Conservation (phyloP, 2,113 vertebrate species). For the Aptenodytes forsteri region DNA sequence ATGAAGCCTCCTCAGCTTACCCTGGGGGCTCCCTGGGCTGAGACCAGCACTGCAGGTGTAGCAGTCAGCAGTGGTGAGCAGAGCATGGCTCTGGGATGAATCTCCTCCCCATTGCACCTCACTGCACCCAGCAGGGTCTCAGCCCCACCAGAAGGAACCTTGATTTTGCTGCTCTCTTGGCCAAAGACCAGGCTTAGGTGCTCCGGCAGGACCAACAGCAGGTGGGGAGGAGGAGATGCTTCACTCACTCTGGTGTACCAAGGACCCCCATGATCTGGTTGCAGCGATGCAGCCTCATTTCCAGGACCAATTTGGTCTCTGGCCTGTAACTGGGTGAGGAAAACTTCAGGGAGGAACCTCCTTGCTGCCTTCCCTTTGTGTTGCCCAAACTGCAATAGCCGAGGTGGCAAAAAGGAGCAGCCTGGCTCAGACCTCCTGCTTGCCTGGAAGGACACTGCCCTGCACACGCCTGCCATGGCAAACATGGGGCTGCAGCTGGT, state of each 20-base stretch:
- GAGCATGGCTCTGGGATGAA: rapidly evolving
- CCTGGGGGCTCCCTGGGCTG: rapidly evolving
- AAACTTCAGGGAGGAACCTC: neutral
- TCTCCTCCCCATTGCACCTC: neutral
- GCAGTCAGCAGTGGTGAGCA: neutral
- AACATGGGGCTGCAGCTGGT: rapidly evolving
- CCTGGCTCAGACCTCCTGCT: neutral
- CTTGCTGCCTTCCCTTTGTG: neutral
- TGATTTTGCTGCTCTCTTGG: neutral
- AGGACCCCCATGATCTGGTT: neutral
- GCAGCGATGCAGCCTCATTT: rapidly evolving
- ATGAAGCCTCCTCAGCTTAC: neutral
- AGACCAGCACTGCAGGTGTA: neutral
- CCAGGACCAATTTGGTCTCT: neutral
- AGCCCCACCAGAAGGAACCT: neutral
- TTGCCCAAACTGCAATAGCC: neutral
- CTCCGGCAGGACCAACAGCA: neutral
- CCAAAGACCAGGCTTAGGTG: neutral
- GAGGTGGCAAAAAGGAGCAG: neutral
- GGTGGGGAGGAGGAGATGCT: neutral
- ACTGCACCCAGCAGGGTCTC: neutral
- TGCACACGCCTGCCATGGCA: rapidly evolving
- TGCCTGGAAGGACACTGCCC: rapidly evolving
- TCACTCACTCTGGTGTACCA: neutral
- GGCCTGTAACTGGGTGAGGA: neutral